phyloP scores from a whole-genome alignment of 2,888 invertebrate species.

The Cheilosia urbana region DNA sequence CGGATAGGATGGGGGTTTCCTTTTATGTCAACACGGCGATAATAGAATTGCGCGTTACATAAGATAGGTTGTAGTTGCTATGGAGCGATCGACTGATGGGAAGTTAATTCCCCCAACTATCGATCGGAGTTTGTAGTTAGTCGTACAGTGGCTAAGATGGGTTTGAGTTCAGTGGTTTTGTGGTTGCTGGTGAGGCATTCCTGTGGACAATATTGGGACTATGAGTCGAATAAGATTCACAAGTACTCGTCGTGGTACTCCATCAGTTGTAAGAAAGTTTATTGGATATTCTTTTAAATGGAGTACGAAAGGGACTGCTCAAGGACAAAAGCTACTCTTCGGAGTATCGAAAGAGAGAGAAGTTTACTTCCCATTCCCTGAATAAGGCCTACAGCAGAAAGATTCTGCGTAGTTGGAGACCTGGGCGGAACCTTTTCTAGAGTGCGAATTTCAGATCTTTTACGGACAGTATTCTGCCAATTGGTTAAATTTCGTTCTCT shows the following conservation, averaged over 20 bases:
- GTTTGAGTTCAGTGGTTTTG: constrained; percentile 58
- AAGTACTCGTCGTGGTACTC: constrained; percentile 76
- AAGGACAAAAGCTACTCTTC: too few relatives aligned
- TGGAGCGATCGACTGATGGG: constrained; percentile 21
- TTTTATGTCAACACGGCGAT: constrained; percentile 57
- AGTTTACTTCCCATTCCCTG: too few relatives aligned
- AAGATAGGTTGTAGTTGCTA: constrained; percentile 42
- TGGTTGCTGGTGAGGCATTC: constrained; percentile 44
- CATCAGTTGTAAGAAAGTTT: constrained; percentile 75
- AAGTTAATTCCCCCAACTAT: constrained; percentile 40
- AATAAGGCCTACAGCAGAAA: too few relatives aligned
- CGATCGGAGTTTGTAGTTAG: constrained; percentile 38
- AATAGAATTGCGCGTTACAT: constrained; percentile 62
- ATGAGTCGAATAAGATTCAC: constrained; percentile 76
- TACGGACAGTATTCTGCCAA: too few relatives aligned
- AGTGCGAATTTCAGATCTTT: too few relatives aligned
- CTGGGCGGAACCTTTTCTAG: too few relatives aligned
- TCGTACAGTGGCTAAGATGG: constrained; percentile 57
- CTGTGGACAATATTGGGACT: constrained; percentile 75
- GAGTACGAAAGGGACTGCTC: too few relatives aligned
- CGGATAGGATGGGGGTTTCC: constrained; percentile 64
- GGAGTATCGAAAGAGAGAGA: too few relatives aligned
- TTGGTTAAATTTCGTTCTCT: too few relatives aligned
- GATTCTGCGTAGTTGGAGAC: too few relatives aligned
- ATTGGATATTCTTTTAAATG: background rate